Conservation (phyloP, 2,797 vertebrate genomes). For the Manis crassicaudata region DNA sequence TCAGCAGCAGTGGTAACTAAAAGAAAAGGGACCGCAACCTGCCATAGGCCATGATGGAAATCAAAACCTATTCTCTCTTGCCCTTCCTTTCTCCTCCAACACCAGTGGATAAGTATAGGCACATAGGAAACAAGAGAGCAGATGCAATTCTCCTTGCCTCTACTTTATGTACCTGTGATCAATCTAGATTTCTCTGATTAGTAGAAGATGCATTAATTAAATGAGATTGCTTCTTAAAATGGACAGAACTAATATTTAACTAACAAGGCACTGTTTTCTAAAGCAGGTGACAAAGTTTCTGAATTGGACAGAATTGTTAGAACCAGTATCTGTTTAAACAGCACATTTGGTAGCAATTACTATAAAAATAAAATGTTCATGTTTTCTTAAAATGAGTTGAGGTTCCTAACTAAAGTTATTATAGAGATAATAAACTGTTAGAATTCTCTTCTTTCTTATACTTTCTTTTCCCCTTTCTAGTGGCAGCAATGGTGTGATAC, state of each 20-base stretch:
- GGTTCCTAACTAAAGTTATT: background rate
- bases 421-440: background rate
- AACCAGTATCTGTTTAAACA: background rate
- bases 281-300: background rate
- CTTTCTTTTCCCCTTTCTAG: background rate
- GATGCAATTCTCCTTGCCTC: background rate
- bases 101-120: background rate
- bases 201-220: background rate
- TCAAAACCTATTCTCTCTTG: background rate
- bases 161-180: background rate
- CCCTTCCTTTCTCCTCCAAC: background rate
- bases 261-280: background rate
- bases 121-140: background rate
- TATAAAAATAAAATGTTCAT: background rate
- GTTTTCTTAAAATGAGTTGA: slow-evolving; percentile 13
- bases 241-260: background rate
- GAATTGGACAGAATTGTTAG: background rate
- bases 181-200: background rate
- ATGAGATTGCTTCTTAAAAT: background rate
- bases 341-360: background rate
- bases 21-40: background rate
- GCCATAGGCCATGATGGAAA: background rate
- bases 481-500: background rate
- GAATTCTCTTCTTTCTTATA: background rate
- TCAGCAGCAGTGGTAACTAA: background rate